A percentile compares a stretch with the other conserved stretches of the same genome.
These are phyloP conservation scores for Cynopterus brachyotis DNA, from an alignment of 2,113 vertebrate species.

Conservation along the genomic window DNA sequence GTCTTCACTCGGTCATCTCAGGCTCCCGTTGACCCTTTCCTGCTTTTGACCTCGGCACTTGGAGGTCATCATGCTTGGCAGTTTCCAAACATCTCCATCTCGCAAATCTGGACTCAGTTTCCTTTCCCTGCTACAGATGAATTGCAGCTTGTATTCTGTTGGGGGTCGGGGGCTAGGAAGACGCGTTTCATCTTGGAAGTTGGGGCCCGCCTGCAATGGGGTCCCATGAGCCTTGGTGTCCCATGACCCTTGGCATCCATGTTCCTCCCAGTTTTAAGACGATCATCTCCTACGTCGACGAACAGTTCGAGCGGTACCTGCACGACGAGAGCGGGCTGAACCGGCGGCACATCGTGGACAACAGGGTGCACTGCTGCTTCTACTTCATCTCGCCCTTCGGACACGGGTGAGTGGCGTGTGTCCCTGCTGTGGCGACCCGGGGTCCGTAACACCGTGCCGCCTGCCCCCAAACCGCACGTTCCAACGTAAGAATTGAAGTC, in stretches of 20 bases:
- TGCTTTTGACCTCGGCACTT: neutral
- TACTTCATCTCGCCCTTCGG: slow-evolving; percentile 99
- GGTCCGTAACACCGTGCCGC: no score
- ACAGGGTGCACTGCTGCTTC: slow-evolving; percentile 98
- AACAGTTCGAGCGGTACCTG: slow-evolving; percentile 98
- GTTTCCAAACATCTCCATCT: neutral
- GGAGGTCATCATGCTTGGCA: neutral
- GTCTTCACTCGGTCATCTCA: no score
- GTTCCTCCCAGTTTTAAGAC: slow-evolving; percentile 92
- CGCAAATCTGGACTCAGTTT: neutral
- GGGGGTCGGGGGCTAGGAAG: neutral
- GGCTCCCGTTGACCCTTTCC: neutral
- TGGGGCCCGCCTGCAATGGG: neutral
- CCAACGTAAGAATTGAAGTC: accelerated
- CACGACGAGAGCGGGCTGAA: slow-evolving; percentile 98
- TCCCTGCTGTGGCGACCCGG: no score
- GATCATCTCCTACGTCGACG: slow-evolving; percentile 97
- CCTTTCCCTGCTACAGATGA: neutral
- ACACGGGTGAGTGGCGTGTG: slow-evolving; percentile 87
- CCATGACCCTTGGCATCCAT: no score
- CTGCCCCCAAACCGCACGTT: neutral
- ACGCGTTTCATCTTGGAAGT: neutral
- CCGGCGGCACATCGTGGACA: slow-evolving; percentile 96
- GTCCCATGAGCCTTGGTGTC: accelerated
- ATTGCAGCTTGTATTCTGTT: neutral